Base-by-base conservation (phyloP, 2,888 invertebrate genomes). In the Polyploca ridens region DNA sequence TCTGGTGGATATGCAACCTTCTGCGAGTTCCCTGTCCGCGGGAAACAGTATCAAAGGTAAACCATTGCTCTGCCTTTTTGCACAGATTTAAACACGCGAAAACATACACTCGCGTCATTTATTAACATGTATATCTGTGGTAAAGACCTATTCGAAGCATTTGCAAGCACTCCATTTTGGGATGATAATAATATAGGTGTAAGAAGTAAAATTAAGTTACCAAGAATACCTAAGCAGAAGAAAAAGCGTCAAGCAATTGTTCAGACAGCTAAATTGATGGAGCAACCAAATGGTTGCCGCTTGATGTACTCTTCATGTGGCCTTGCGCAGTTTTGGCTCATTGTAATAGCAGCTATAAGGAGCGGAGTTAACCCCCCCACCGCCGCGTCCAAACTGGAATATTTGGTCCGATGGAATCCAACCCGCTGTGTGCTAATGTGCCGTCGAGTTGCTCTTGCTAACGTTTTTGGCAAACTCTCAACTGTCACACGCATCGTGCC, bases 381-480 rank as follows among this genome's bases (percentile, higher is more conserved):
- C 11, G 61, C 49, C 41, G 44, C 62, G 63, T 63, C 61, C 71
- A 63, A 66, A 67, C 63, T 64, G 69, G 72, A 72, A 71, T 74
- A 75, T 71, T 75, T 72, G 72, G 70, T 73, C 74, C 74, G 79
- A 66, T 69, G 84, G 87, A 84, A 84, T 87, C 80, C 86, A 76
- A 71, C 82, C 76, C 76, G 74, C 76, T 73, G 74, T 73, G 81
- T 76, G 81, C 83, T 88, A 90, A 90, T 86, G 88, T 82, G 83
- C 76, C 82, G 84, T 82, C 83, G 81, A 79, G 81, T 84, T 79
- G 84, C 83, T 84, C 85, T 74, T 78, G 83, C 87, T 79, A 86
- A 83, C 84, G 86, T 86, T 90, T 90, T 91, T 91, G 92, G 92
- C 91, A 91, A 85, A 85, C 83, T 84, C 81, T 91, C 90, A 90